A percentile compares a stretch with the other conserved stretches of the same genome.
phyloP scores from a whole-genome alignment of 2,113 vertebrate genomes.

The Microcebus griseorufus region DNA sequence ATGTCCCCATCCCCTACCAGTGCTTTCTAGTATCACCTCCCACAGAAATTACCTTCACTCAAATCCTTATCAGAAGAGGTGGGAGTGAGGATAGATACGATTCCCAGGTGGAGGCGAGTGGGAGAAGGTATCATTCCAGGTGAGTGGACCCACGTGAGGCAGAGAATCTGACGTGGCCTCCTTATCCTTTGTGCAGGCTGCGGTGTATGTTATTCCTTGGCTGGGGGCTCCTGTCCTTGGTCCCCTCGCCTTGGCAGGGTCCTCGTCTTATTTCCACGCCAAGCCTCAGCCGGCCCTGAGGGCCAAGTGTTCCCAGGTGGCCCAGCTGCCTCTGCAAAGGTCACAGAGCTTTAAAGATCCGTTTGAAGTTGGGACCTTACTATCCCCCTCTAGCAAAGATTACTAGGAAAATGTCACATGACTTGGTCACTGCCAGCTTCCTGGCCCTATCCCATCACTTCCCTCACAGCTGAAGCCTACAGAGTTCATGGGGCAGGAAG shows the following conservation, averaged over 20 bases:
- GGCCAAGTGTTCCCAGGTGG: neutral
- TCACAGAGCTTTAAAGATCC: neutral
- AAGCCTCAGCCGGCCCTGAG: neutral
- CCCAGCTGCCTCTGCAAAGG: neutral
- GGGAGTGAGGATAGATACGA: neutral
- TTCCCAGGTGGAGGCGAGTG: fast-evolving
- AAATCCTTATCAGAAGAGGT: neutral
- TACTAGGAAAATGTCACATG: conserved; percentile 22
- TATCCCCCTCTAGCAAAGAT: conserved; percentile 19
- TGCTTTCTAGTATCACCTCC: neutral
- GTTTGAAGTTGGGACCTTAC: conserved; percentile 38
- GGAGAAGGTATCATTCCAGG: neutral
- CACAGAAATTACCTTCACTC: neutral
- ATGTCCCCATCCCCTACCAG: neutral
- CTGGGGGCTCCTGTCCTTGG: neutral
- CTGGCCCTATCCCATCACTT: neutral
- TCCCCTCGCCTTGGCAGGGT: neutral
- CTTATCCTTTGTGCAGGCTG: neutral
- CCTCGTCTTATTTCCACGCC: neutral
- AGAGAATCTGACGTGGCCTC: neutral
- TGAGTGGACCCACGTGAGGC: neutral
- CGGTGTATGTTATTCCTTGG: neutral
- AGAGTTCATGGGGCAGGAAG: neutral
- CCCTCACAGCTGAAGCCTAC: neutral
- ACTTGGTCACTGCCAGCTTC: conserved; percentile 17